These are phyloP conservation scores for Tachyglossus aculeatus DNA, from an alignment of 2,797 vertebrate genomes.

Conservation along the genomic window DNA sequence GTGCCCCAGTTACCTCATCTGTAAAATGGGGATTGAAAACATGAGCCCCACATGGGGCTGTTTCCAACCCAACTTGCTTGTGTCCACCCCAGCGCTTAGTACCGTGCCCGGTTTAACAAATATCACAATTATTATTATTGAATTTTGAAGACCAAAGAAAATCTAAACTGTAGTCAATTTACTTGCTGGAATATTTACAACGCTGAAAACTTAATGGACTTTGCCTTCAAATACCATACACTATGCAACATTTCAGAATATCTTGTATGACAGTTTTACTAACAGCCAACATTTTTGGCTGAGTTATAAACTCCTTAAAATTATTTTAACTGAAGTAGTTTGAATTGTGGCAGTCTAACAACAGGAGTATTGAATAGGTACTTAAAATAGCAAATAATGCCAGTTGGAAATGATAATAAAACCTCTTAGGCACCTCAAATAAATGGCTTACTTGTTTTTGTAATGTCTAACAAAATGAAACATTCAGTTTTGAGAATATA, in stretches of 20 bases:
- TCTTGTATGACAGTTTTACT: background rate
- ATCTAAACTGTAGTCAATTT: no score
- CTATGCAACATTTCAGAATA: background rate
- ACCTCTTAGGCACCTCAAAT: background rate
- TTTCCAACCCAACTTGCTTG: no score
- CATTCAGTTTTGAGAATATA: background rate
- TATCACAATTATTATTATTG: no score
- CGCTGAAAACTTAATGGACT: background rate
- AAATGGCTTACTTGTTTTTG: background rate
- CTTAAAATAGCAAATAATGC: background rate
- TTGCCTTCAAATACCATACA: conserved; percentile 1
- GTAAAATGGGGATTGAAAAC: no score
- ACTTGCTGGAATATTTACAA: background rate
- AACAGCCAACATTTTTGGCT: background rate
- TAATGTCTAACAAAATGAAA: conserved; percentile 5
- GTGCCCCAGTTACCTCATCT: no score
- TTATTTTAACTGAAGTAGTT: background rate
- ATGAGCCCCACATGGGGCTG: no score
- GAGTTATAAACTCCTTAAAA: background rate
- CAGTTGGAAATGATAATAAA: background rate
- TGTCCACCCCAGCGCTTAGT: no score
- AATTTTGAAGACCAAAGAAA: no score
- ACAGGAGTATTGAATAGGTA: background rate
- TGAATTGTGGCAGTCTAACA: background rate
- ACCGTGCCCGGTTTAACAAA: no score